These are phyloP conservation scores for Lepus timidus DNA, from an alignment of 2,113 vertebrate species.

Conservation along the genomic window DNA sequence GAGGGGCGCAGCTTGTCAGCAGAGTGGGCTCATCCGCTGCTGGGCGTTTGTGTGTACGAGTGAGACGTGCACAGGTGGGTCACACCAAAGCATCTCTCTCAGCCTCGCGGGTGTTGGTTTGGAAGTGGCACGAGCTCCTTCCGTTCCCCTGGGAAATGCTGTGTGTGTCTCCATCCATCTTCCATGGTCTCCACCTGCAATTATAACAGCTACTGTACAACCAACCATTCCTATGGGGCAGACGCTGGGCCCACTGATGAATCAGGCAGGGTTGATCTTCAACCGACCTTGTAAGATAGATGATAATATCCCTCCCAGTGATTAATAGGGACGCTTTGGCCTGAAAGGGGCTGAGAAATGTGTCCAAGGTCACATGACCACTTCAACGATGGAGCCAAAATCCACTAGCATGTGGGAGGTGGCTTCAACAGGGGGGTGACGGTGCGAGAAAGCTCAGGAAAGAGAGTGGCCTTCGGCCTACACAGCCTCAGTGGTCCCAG, in stretches of 20 bases:
- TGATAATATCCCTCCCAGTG: not conserved
- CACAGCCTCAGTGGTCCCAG: not conserved
- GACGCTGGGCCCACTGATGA: not conserved
- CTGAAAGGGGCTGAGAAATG: not conserved
- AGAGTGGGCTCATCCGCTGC: not conserved
- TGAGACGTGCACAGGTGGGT: not conserved
- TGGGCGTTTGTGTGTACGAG: not conserved
- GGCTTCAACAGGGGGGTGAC: not conserved
- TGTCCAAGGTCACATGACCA: not conserved
- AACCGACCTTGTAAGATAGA: not conserved
- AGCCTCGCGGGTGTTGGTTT: not conserved
- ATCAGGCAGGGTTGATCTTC: constrained; percentile 2
- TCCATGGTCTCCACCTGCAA: not conserved
- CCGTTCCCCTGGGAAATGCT: not conserved
- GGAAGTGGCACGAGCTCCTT: not conserved
- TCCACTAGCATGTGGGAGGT: not conserved
- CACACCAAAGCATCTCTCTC: not conserved
- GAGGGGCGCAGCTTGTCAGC: not conserved
- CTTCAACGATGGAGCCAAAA: not conserved
- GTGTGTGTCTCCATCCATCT: not conserved
- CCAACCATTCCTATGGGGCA: not conserved
- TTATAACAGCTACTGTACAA: constrained; percentile 8
- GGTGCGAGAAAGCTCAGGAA: not conserved
- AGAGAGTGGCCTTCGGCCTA: not conserved
- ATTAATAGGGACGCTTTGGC: not conserved